Evolutionary conservation across 2,888 invertebrate genomes (phyloP), one percentile per base, ranked within the genome.

Genomic region (Pachymerium ferrugineum): DNA sequence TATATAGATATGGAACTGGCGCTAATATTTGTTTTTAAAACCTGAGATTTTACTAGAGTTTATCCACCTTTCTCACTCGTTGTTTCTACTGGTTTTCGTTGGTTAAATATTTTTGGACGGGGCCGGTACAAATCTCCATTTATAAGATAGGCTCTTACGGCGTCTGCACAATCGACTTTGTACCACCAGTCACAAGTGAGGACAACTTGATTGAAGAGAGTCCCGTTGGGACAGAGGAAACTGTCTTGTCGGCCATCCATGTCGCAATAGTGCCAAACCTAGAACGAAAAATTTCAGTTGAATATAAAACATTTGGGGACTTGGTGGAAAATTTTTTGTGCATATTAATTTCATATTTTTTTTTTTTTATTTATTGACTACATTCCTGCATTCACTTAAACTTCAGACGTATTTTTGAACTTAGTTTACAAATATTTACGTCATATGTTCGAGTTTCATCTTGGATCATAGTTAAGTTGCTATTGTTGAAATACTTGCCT

Each of bases 61-160:
- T 22, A 10, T n/a, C 47, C 19, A 19, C 3, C 16, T 19, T 54
- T 54, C 22, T 16, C 47, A 54, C 47, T 54, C 47, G 47, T 19
- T 19, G n/a, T n/a, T n/a, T n/a, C n/a, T n/a, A n/a, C n/a, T n/a
- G 47, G 6, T 54, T 54, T 54, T 54, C 19, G 47, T 54, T 22
- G 19, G 19, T 54, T 54, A 22, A 54, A 19, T 19, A 19, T 16
- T 54, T 33, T 70, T 3, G 70, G 70, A 14, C 16, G 33, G 3
- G 72, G 72, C 12, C 30, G 35, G 47, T 72, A 72, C 25, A 72
- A 62, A 10, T 29, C 71, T n/a, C 22, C 54, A 16, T 74, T 74
- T 12, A 74, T 70, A n/a, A 33, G 25, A 84, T 92, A 93, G 76
- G 88, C 87, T 35, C 85, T 84, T 2, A 86, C 85, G n/a, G 93